Percentiles rank a stretch among this genome's conserved stretches.
Evolutionary conservation across 2,888 invertebrate genomes (phyloP).

Genomic region (Andrena marginata): DNA sequence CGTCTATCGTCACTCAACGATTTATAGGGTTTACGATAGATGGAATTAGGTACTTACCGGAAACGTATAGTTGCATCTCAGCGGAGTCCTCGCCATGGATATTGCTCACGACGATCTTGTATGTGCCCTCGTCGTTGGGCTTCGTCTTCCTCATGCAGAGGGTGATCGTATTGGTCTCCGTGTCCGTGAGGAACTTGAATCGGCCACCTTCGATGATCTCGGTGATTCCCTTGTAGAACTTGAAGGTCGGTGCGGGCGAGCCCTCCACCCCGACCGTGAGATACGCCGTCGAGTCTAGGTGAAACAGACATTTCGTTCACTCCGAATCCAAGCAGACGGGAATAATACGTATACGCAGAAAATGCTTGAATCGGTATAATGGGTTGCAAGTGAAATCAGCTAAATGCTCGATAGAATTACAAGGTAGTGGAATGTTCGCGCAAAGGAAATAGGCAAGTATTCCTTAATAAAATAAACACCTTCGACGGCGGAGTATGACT

Average conservation of each 20-base stretch:
- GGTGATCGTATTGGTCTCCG: slow-evolving; percentile 96
- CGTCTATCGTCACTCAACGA: not conserved
- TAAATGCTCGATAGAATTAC: no score
- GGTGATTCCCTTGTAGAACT: slow-evolving; percentile 97
- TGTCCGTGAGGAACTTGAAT: slow-evolving; percentile 97
- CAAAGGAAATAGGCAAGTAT: slow-evolving; percentile 1
- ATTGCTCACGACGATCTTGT: slow-evolving; percentile 96
- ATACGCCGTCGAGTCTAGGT: slow-evolving; percentile 93
- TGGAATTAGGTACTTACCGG: slow-evolving; percentile 89
- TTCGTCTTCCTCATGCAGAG: slow-evolving; percentile 98
- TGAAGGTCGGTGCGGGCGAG: slow-evolving; percentile 97
- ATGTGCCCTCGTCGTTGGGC: slow-evolving; percentile 98
- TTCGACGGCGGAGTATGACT: slow-evolving; percentile 98
- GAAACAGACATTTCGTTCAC: not conserved
- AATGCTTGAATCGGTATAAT: no score
- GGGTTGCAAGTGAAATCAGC: no score
- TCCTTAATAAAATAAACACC: slow-evolving; percentile 87
- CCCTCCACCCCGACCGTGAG: slow-evolving; percentile 97
- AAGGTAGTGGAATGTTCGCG: not conserved
- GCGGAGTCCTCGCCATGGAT: slow-evolving; percentile 98
- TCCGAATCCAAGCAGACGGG: not conserved
- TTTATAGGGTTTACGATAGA: not conserved
- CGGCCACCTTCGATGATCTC: slow-evolving; percentile 98
- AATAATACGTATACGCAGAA: no score
- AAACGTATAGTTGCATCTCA: slow-evolving; percentile 98